Evolutionary conservation across 2,797 vertebrate genomes (phyloP).

Genomic region (Oreochromis grahami): DNA sequence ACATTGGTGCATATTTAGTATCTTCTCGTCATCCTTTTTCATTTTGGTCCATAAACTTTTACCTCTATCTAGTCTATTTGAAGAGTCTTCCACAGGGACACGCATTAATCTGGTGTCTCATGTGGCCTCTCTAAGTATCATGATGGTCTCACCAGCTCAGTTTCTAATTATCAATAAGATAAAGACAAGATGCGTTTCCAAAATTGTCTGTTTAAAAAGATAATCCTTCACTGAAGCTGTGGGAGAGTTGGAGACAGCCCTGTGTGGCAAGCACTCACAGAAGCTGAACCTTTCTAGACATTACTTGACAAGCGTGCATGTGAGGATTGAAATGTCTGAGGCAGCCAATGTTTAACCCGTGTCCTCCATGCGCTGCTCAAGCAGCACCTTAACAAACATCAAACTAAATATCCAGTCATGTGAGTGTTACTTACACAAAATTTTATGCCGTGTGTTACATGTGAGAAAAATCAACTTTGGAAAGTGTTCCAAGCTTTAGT

Average conservation of each 20-base stretch:
- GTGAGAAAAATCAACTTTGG: not conserved
- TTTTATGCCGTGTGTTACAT: no score
- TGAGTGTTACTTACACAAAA: not conserved
- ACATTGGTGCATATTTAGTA: not conserved
- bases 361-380: accelerated
- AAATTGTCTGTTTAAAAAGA: not conserved
- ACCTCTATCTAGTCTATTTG: not conserved
- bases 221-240: not conserved
- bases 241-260: not conserved
- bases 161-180: not conserved
- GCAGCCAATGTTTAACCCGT: not conserved
- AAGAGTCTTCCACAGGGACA: not conserved
- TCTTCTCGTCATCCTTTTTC: not conserved
- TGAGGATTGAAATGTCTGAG: not conserved
- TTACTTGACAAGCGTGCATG: not conserved
- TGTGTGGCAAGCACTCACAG: not conserved
- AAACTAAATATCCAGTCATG: not conserved
- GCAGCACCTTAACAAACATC: not conserved
- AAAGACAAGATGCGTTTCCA: not conserved
- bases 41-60: not conserved
- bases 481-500: not conserved
- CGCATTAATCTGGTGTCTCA: not conserved
- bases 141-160: not conserved
- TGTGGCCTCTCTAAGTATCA: not conserved
- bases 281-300: not conserved